Conservation (phyloP, 2,113 vertebrate genomes). For the Chlorodrepanis virens region DNA sequence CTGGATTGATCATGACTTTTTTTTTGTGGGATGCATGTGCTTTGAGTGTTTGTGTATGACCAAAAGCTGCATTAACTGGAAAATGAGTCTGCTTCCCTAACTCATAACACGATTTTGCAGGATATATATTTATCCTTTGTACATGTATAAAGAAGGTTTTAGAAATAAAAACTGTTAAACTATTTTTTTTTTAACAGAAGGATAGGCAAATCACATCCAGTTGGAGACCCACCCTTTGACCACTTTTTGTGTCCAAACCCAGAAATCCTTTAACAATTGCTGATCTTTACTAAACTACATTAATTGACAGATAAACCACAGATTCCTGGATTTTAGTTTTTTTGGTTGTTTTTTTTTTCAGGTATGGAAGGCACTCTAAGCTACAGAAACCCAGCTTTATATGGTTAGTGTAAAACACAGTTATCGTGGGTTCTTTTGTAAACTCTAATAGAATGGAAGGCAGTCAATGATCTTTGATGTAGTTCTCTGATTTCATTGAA, state of each 20-base stretch:
- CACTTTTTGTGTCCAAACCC: not conserved
- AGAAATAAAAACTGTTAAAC: not conserved
- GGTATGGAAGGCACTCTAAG: not conserved
- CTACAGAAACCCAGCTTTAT: not conserved
- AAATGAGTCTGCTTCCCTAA: not conserved
- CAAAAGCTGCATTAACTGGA: not conserved
- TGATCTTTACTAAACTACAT: not conserved
- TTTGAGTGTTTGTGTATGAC: not conserved
- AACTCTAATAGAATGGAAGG: not conserved
- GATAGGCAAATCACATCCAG: not conserved
- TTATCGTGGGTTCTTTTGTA: not conserved
- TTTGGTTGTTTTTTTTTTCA: too few relatives aligned
- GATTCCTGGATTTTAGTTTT: not conserved
- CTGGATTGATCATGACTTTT: not conserved
- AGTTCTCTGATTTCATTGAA: not conserved
- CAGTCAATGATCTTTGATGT: not conserved
- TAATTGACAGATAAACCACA: not conserved
- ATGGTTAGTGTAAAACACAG: not conserved
- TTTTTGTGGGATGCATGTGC: fast-evolving
- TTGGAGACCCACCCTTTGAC: not conserved
- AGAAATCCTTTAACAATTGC: not conserved
- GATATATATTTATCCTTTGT: fast-evolving
- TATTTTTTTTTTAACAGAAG: not conserved
- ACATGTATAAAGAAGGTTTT: not conserved
- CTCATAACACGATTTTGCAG: not conserved